Evolutionary conservation across 2,113 vertebrate genomes (phyloP).

Genomic region (Podarcis muralis): DNA sequence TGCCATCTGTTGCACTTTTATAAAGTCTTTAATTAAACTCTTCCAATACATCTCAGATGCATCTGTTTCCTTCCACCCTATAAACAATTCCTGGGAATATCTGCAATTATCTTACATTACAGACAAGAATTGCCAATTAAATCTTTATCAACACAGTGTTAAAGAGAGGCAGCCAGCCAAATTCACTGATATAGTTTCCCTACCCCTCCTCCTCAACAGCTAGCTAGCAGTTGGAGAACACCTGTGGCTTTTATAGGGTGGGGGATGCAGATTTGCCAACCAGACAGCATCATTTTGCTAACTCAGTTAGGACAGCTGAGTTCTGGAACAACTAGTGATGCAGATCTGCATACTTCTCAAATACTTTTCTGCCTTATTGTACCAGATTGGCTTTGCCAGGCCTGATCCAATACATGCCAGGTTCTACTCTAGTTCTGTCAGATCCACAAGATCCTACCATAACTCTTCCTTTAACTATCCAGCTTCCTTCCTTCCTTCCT

Average conservation of each 20-base stretch:
- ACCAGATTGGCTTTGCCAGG: background rate
- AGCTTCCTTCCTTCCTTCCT: too few species aligned
- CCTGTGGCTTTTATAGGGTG: slow-evolving; percentile 29
- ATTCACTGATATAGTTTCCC: slow-evolving; percentile 20
- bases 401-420: background rate
- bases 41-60: slow-evolving; percentile 49
- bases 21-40: slow-evolving; percentile 56
- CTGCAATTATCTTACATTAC: slow-evolving; percentile 64
- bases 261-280: background rate
- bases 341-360: background rate
- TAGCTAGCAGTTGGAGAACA: slow-evolving; percentile 33
- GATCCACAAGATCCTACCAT: background rate
- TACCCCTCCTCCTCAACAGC: slow-evolving; percentile 32
- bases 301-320: background rate
- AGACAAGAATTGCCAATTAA: slow-evolving; percentile 69
- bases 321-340: background rate
- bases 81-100: slow-evolving; percentile 55
- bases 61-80: slow-evolving; percentile 43
- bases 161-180: slow-evolving; percentile 62
- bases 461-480: background rate
- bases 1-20: slow-evolving; percentile 52
- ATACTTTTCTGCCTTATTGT: background rate
- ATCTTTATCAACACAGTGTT: slow-evolving; percentile 56
- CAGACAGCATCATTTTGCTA: background rate
- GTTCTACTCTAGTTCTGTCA: background rate